Evolutionary conservation across 2,797 vertebrate genomes (phyloP).

Genomic region (Poecilia gillii): DNA sequence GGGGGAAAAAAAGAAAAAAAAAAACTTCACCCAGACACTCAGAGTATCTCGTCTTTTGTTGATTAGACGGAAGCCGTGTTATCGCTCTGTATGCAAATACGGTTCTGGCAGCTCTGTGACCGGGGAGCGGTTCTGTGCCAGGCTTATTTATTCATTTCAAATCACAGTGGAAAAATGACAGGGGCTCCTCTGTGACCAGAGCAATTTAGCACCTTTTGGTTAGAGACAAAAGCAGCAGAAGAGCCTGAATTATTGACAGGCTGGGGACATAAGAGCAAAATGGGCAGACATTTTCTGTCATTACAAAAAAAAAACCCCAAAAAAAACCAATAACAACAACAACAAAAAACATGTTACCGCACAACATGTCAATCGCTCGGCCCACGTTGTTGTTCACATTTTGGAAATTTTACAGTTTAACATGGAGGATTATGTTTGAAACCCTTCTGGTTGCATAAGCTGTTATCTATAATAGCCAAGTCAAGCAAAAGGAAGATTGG

Average conservation of each 20-base stretch:
- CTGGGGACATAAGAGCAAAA: conserved; percentile 6
- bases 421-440: neutral
- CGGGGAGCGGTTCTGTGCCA: conserved; percentile 2
- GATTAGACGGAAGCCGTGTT: conserved; percentile 30
- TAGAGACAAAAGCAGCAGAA: conserved; percentile 2
- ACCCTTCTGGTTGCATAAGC: neutral
- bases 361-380: neutral
- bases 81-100: conserved; percentile 42
- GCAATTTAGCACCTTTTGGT: conserved; percentile 13
- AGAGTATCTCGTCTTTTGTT: conserved; percentile 33
- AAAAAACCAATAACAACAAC: too few relatives aligned
- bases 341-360: neutral
- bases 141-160: conserved; percentile 14
- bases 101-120: conserved; percentile 7
- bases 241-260: neutral
- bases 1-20: conserved; percentile 21
- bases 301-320: neutral
- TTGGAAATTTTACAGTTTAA: neutral
- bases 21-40: conserved; percentile 27
- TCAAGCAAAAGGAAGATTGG: neutral
- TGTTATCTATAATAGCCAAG: neutral
- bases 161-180: conserved; percentile 11
- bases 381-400: neutral
- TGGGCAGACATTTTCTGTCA: neutral
- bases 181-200: neutral